Conservation (phyloP, 2,113 vertebrate genomes). For the Mungos mungo region DNA sequence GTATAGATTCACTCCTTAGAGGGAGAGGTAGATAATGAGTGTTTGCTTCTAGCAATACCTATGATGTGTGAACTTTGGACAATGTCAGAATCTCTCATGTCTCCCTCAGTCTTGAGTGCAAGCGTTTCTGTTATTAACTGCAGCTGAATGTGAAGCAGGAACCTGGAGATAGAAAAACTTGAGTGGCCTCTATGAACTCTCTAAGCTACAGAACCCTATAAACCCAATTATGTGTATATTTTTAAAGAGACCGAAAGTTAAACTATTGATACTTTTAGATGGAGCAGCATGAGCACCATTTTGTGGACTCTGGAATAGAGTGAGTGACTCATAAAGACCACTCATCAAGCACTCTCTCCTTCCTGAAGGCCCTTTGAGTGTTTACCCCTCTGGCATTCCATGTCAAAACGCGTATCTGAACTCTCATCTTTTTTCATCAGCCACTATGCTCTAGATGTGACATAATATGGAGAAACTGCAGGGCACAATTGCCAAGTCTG, state of each 20-base stretch:
- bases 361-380: neutral
- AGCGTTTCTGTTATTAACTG: neutral
- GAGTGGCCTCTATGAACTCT: neutral
- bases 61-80: neutral
- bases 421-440: neutral
- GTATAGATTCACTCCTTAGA: neutral
- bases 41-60: neutral
- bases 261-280: neutral
- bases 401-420: neutral
- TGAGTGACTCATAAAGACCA: neutral
- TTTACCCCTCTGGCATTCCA: neutral
- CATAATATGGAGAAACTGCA: neutral
- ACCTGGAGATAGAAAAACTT: neutral
- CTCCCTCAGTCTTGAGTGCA: neutral
- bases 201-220: neutral
- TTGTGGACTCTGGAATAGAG: neutral
- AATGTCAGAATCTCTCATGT: neutral
- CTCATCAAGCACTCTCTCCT: neutral
- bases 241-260: neutral
- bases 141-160: neutral
- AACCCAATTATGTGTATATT: constrained; percentile 18
- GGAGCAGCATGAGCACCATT: neutral
- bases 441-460: neutral
- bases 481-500: neutral
- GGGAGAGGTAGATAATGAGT: neutral